Conservation (phyloP, 2,888 invertebrate genomes). For the Rhorus exstirpatorius region DNA sequence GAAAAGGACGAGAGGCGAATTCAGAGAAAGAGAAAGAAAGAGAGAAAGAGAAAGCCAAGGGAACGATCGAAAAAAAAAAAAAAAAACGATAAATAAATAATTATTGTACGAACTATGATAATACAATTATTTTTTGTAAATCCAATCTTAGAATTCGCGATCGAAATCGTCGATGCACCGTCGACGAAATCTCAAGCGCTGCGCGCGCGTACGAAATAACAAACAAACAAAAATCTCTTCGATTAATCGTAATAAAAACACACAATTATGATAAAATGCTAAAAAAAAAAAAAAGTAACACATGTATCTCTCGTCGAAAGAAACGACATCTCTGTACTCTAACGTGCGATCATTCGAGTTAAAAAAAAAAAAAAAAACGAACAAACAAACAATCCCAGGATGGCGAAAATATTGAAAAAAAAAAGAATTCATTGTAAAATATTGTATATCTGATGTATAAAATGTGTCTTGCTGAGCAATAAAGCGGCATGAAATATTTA, state of each 20-base stretch:
- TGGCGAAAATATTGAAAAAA: constrained; percentile 57
- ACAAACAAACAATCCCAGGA: constrained; percentile 34
- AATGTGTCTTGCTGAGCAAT: constrained; percentile 79
- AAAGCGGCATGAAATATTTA: constrained; percentile 84
- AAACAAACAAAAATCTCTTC: constrained; percentile 50
- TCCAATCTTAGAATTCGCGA: constrained; percentile 66
- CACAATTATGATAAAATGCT: constrained; percentile 51
- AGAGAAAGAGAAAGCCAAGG: constrained; percentile 11
- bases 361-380: constrained; percentile 72
- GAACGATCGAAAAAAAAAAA: constrained; percentile 46
- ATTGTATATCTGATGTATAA: constrained; percentile 82
- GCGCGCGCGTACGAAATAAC: constrained; percentile 64
- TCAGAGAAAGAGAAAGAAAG: constrained; percentile 48
- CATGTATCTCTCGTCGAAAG: constrained; percentile 64
- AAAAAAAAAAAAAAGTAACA: constrained; percentile 47
- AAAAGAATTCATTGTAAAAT: constrained; percentile 79
- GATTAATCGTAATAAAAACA: constrained; percentile 45
- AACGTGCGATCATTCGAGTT: constrained; percentile 82
- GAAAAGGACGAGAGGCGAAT: constrained; percentile 60
- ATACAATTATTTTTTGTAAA: constrained; percentile 79
- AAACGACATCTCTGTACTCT: constrained; percentile 78
- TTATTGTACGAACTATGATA: constrained; percentile 68
- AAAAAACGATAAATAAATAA: constrained; percentile 72
- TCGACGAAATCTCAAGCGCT: constrained; percentile 55
- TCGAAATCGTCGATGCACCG: constrained; percentile 49